Percentiles rank a stretch among this genome's conserved stretches.
phyloP scores from a whole-genome alignment of 1,140 invertebrate genomes.

The Polyergus mexicanus region DNA sequence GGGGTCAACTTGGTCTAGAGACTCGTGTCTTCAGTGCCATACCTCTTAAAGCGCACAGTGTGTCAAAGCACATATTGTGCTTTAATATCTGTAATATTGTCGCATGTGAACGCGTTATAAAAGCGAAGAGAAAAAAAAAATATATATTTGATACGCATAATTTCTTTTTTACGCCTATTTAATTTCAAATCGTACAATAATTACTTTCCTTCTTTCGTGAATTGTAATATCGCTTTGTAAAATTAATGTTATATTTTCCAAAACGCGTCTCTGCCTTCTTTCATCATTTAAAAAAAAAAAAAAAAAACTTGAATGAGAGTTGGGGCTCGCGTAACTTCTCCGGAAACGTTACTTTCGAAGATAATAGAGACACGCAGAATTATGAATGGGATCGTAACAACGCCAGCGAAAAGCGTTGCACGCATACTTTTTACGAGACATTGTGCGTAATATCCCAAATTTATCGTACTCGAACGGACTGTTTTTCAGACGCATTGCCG shows the following conservation, averaged over 20 bases:
- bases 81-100: slow-evolving; percentile 38
- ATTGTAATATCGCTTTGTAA: background rate
- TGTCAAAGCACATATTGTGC: slow-evolving; percentile 48
- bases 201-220: too few relatives aligned
- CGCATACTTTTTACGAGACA: slow-evolving; percentile 32
- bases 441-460: slow-evolving; percentile 47
- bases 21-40: slow-evolving; percentile 62
- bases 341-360: slow-evolving; percentile 45
- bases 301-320: slow-evolving; percentile 33
- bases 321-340: background rate
- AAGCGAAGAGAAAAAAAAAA: background rate
- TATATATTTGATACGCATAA: background rate
- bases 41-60: slow-evolving; percentile 11
- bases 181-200: background rate
- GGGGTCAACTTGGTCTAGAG: slow-evolving; percentile 71
- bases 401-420: slow-evolving; percentile 37
- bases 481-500: slow-evolving; percentile 57
- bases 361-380: background rate
- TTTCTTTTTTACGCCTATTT: background rate
- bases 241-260: background rate
- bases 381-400: slow-evolving; percentile 43
- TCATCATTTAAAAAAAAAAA: slow-evolving; percentile 1
- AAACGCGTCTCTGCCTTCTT: background rate
- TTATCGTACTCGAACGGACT: slow-evolving; percentile 51
- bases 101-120: background rate